Evolutionary conservation across 1,140 invertebrate genomes (phyloP).

Genomic region (Lamellibrachia luymesi): DNA sequence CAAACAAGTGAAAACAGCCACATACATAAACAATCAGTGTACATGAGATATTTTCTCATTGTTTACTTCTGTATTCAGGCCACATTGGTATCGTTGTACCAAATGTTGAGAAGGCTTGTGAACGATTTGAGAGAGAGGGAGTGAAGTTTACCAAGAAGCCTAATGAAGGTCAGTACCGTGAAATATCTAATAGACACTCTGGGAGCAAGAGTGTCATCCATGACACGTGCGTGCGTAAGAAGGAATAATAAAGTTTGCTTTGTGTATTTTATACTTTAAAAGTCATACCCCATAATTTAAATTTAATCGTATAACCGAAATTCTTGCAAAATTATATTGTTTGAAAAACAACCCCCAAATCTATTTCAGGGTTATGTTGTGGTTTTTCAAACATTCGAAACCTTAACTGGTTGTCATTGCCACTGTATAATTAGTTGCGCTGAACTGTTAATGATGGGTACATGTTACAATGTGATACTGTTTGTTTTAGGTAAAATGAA

Average conservation of each 20-base stretch:
- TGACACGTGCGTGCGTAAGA: background rate
- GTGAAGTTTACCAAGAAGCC: slow-evolving; percentile 89
- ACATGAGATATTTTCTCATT: background rate
- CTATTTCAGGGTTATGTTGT: too few species aligned
- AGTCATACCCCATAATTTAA: too few species aligned
- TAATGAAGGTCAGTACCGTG: slow-evolving; percentile 66
- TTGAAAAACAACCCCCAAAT: too few species aligned
- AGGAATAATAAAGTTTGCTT: too few species aligned
- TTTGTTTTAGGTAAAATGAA: slow-evolving; percentile 76
- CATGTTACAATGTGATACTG: background rate
- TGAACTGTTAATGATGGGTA: background rate
- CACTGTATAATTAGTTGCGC: background rate
- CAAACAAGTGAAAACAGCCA: too few species aligned
- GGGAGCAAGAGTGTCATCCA: background rate
- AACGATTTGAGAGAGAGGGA: slow-evolving; percentile 79
- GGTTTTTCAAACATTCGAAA: too few species aligned
- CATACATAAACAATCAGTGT: background rate
- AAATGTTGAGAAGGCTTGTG: slow-evolving; percentile 82
- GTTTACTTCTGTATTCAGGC: slow-evolving; percentile 58
- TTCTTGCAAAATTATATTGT: too few species aligned
- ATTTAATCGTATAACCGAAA: too few species aligned
- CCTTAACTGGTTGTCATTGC: too few species aligned
- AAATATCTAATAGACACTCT: too few species aligned
- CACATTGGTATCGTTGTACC: slow-evolving; percentile 89
- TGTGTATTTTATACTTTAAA: too few species aligned